Evolutionary conservation across 2,797 vertebrate species (phyloP).

Genomic region (Myotis planiceps): DNA sequence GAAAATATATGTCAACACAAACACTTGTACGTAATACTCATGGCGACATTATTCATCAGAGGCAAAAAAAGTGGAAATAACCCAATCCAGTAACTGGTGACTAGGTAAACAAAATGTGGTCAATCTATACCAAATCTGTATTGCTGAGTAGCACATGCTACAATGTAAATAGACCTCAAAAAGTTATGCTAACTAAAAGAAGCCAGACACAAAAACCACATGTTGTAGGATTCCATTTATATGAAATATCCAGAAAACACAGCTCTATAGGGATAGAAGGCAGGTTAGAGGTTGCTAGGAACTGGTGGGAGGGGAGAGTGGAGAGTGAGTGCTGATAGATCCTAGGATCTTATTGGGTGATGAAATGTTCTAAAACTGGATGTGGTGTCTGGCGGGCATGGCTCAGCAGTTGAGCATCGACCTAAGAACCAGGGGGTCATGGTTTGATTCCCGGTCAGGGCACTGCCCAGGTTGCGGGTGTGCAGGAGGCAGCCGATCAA

Average conservation of each 20-base stretch:
- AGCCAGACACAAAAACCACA: not conserved
- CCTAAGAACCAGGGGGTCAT: not conserved
- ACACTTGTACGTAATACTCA: not conserved
- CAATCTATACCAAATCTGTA: not conserved
- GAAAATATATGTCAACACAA: not conserved
- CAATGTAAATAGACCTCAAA: not conserved
- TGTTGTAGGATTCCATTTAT: not conserved
- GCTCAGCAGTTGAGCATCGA: not conserved
- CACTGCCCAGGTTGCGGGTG: not conserved
- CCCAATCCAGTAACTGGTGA: not conserved
- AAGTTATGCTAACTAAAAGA: not conserved
- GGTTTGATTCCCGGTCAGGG: not conserved
- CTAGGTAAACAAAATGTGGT: not conserved
- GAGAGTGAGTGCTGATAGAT: not conserved
- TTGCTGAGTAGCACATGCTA: not conserved
- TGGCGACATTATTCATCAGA: not conserved
- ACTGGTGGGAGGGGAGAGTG: not conserved
- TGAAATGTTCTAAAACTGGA: not conserved
- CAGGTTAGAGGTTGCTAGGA: not conserved
- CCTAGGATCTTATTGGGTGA: not conserved
- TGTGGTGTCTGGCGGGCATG: not conserved
- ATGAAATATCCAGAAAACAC: not conserved
- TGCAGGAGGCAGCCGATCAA: not conserved
- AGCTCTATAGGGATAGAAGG: not conserved
- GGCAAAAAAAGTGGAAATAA: not conserved